Percentiles rank a stretch among this genome's conserved stretches.
Conservation (phyloP, 2,113 vertebrate genomes). For the Rattus rattus region DNA sequence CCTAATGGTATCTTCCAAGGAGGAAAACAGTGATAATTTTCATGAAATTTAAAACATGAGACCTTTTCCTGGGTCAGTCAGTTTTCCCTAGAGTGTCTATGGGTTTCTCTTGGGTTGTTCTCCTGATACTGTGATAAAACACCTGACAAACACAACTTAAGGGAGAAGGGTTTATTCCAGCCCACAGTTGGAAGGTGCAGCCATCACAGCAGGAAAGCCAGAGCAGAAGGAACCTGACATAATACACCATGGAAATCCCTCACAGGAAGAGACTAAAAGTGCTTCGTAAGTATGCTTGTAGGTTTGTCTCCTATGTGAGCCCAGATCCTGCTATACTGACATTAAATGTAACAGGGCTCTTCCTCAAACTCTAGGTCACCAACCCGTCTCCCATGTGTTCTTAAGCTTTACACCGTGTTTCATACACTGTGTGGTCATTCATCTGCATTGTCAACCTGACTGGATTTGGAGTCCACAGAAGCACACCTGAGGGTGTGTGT, state of each 20-base stretch:
- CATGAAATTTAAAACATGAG: not conserved
- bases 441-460: too few species aligned
- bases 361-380: not conserved
- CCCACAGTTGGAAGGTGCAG: not conserved
- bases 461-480: not conserved
- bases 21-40: not conserved
- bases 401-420: not conserved
- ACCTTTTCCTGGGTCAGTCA: not conserved
- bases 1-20: not conserved
- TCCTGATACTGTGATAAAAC: not conserved
- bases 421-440: not conserved
- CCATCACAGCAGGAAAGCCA: too few species aligned
- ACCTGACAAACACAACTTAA: not conserved
- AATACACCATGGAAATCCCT: not conserved
- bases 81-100: not conserved
- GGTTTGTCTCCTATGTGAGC: not conserved
- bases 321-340: too few species aligned
- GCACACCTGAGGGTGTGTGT: not conserved
- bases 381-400: not conserved
- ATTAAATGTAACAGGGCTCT: not conserved
- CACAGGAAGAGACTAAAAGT: not conserved
- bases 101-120: not conserved
- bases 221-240: not conserved
- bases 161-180: not conserved
- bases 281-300: not conserved